Percentiles rank a stretch among this genome's conserved stretches.
Conservation (phyloP, 1,140 invertebrate genomes). For the Pseudobourletiella spinata region DNA sequence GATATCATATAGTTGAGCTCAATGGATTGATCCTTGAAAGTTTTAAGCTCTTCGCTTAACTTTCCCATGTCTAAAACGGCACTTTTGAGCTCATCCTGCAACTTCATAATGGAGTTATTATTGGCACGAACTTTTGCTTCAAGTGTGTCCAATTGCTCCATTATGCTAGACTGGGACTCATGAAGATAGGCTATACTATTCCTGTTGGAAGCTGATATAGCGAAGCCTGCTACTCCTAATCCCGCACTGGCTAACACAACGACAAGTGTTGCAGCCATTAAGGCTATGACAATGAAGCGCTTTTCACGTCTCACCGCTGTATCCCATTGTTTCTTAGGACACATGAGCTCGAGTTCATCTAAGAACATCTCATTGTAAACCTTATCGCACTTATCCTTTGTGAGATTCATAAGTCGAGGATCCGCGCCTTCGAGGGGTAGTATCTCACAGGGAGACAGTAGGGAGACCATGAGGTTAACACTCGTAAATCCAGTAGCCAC, state of each 20-base stretch:
- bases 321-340: not conserved
- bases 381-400: not conserved
- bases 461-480: not conserved
- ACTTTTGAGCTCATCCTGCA: not conserved
- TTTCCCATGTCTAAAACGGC: not conserved
- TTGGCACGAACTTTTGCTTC: not conserved
- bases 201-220: not conserved
- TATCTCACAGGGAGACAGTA: not conserved
- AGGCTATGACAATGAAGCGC: not conserved
- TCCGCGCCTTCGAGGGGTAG: not conserved
- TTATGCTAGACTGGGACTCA: not conserved
- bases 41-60: not conserved
- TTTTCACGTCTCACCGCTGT: not conserved
- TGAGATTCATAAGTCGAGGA: not conserved
- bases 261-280: not conserved
- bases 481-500: not conserved
- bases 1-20: constrained; percentile 6
- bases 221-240: not conserved
- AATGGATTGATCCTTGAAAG: constrained; percentile 7
- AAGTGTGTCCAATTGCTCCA: not conserved
- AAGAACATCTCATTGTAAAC: not conserved
- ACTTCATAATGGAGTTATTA: not conserved
- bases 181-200: not conserved
- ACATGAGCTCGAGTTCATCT: constrained; percentile 6
- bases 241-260: not conserved